phyloP scores from a whole-genome alignment of 1,140 invertebrate species.

The Cardiocondyla obscurior region DNA sequence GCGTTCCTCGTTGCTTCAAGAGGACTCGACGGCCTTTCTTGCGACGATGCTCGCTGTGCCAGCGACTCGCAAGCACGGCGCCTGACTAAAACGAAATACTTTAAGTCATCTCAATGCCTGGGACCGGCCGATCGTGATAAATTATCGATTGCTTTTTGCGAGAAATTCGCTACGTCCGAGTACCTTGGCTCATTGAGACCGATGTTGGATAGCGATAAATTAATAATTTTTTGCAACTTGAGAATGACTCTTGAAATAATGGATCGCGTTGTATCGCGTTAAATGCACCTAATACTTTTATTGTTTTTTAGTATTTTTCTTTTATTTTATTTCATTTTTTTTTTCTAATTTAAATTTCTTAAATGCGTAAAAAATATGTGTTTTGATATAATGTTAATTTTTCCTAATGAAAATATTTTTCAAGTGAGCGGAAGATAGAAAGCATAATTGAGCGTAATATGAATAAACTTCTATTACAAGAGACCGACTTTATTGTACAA shows the following conservation, averaged over 20 bases:
- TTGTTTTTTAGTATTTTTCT: no score
- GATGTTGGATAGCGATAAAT: conserved; percentile 56
- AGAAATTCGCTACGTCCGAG: conserved; percentile 3
- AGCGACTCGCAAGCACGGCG: background rate
- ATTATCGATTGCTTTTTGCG: conserved; percentile 64
- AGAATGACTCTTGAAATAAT: conserved; percentile 57
- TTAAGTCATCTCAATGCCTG: conserved; percentile 58
- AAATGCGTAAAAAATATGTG: background rate
- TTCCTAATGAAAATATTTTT: background rate
- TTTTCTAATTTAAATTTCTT: background rate
- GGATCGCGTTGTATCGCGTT: conserved; percentile 36
- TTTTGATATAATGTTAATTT: background rate
- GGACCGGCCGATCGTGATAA: conserved; percentile 59
- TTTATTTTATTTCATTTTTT: background rate
- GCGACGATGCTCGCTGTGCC: conserved; percentile 3
- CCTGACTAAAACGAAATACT: conserved; percentile 59
- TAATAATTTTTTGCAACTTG: conserved; percentile 56
- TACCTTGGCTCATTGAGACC: conserved; percentile 49
- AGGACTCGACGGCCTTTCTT: conserved; percentile 33
- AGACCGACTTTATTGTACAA: background rate
- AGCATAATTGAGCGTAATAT: background rate
- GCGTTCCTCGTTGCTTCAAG: conserved; percentile 13
- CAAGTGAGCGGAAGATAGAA: background rate
- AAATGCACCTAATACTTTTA: background rate
- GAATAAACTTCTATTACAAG: background rate